A percentile compares a stretch with the other conserved stretches of the same genome.
Evolutionary conservation across 2,797 vertebrate species (phyloP).

Genomic region (Lemur catta): DNA sequence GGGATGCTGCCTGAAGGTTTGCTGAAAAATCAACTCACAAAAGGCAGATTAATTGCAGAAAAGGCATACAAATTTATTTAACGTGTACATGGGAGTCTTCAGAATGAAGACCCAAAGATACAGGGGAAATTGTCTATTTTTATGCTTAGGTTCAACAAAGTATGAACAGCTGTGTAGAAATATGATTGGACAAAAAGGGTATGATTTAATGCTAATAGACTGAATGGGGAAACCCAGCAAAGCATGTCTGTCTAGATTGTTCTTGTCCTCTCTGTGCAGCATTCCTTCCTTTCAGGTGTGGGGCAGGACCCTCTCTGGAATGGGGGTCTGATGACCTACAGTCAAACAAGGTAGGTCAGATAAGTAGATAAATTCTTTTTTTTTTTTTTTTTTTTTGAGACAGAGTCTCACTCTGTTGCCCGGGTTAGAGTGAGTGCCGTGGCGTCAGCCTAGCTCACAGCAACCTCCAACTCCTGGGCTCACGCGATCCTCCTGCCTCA

Average conservation of each 20-base stretch:
- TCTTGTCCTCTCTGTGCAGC: background rate
- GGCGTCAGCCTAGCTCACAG: too few species aligned
- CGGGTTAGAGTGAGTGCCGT: rapidly evolving
- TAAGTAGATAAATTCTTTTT: background rate
- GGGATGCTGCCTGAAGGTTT: background rate
- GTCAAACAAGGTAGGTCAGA: background rate
- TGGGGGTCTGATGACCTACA: background rate
- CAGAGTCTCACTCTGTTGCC: too few species aligned
- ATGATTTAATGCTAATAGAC: background rate
- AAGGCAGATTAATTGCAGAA: background rate
- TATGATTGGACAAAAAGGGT: background rate
- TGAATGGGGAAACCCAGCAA: background rate
- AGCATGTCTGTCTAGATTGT: background rate
- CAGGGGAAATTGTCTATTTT: background rate
- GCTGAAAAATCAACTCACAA: background rate
- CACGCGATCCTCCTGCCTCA: too few species aligned
- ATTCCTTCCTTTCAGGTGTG: background rate
- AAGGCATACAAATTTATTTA: background rate
- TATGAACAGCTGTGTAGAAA: background rate
- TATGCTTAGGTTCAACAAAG: background rate
- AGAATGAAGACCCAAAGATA: background rate
- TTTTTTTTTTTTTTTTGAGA: too few species aligned
- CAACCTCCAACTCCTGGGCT: too few species aligned
- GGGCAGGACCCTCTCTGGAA: background rate
- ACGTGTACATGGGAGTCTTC: background rate